Evolutionary conservation across 2,888 invertebrate genomes (phyloP).

Genomic region (Scrobipalpa atriplicella): DNA sequence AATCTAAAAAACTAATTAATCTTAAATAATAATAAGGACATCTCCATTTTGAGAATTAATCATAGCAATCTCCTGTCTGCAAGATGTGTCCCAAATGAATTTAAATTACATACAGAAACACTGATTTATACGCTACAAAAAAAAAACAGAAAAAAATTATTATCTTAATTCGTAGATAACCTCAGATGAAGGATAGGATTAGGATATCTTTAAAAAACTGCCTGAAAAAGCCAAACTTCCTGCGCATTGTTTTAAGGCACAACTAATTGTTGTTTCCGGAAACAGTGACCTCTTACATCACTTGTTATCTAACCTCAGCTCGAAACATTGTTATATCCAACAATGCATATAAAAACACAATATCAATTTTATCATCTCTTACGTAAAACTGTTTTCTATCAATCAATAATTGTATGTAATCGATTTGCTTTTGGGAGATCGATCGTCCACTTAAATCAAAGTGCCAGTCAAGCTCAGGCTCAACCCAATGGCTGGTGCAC

Average conservation of each 20-base stretch:
- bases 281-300: slow-evolving; percentile 48
- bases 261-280: slow-evolving; percentile 51
- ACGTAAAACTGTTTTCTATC: slow-evolving; percentile 23
- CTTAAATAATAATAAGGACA: no score
- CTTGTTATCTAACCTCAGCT: slow-evolving; percentile 31
- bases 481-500: slow-evolving; percentile 30
- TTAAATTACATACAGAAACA: no score
- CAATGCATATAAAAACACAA: slow-evolving; percentile 26
- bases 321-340: slow-evolving; percentile 22
- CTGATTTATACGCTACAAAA: no score
- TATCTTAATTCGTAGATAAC: not conserved
- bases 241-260: slow-evolving; percentile 51
- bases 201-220: slow-evolving; percentile 8
- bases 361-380: slow-evolving; percentile 23
- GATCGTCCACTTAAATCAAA: slow-evolving; percentile 33
- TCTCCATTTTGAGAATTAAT: no score
- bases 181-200: slow-evolving; percentile 20
- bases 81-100: no score
- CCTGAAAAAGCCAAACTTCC: slow-evolving; percentile 48
- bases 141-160: not conserved
- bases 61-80: no score
- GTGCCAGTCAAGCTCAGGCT: slow-evolving; percentile 32
- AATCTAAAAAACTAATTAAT: no score
- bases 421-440: slow-evolving; percentile 29
- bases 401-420: slow-evolving; percentile 32